Conservation (phyloP, 1,140 invertebrate genomes). For the Ericerus pela region DNA sequence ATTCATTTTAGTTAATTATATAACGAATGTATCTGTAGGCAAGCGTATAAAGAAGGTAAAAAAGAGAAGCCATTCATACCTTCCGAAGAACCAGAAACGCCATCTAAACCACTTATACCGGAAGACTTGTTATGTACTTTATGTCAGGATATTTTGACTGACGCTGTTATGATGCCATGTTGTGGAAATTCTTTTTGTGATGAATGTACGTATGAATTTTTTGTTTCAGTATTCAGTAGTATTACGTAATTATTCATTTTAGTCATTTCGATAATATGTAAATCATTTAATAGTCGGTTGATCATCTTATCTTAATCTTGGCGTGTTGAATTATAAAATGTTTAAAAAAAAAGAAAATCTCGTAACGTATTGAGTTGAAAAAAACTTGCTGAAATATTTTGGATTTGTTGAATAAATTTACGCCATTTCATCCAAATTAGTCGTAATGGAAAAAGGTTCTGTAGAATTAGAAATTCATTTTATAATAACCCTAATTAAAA, state of each 20-base stretch:
- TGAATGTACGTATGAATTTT: slow-evolving; percentile 61
- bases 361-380: too few species aligned
- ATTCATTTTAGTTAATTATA: slow-evolving; percentile 50
- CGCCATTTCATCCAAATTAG: too few species aligned
- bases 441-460: too few species aligned
- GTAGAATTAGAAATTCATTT: too few species aligned
- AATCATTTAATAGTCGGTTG: not conserved
- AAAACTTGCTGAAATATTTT: too few species aligned
- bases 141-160: slow-evolving; percentile 82
- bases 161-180: slow-evolving; percentile 93
- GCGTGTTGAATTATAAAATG: too few species aligned
- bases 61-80: slow-evolving; percentile 44
- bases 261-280: slow-evolving; percentile 28
- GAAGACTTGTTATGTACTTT: slow-evolving; percentile 80
- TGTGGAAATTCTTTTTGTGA: slow-evolving; percentile 97
- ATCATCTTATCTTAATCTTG: not conserved
- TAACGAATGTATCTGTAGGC: slow-evolving; percentile 34
- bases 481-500: too few species aligned
- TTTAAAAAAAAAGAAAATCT: too few species aligned
- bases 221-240: slow-evolving; percentile 45
- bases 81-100: slow-evolving; percentile 34
- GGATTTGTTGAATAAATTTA: too few species aligned
- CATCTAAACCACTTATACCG: slow-evolving; percentile 61
- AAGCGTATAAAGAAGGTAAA: slow-evolving; percentile 61
- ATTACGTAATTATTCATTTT: slow-evolving; percentile 53